Conservation (phyloP, 2,888 invertebrate genomes). For the Phyllotreta cruciferae region DNA sequence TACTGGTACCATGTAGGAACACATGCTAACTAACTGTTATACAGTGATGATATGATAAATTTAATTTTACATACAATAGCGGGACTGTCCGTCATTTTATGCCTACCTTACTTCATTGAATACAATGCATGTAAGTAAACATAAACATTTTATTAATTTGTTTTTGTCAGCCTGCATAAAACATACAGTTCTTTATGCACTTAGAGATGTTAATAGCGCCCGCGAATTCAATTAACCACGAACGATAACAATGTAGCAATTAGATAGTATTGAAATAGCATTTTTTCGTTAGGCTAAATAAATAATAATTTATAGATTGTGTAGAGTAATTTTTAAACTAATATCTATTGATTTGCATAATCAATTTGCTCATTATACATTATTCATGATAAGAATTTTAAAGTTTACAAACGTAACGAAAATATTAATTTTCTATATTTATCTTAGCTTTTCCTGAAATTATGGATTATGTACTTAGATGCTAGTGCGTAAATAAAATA, state of each 20-base stretch:
- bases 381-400: too few relatives aligned
- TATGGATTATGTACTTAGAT: too few relatives aligned
- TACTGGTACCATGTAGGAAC: constrained; percentile 23
- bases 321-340: too few relatives aligned
- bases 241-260: constrained; percentile 12
- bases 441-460: too few relatives aligned
- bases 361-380: too few relatives aligned
- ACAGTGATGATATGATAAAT: constrained; percentile 37
- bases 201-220: constrained; percentile 5
- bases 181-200: constrained; percentile 15
- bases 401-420: too few relatives aligned
- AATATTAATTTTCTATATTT: too few relatives aligned
- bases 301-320: too few relatives aligned
- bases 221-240: constrained; percentile 4
- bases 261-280: constrained; percentile 1
- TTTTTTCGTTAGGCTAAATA: not conserved
- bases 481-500: too few relatives aligned
- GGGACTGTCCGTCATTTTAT: constrained; percentile 23
- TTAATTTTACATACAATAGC: constrained; percentile 41
- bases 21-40: constrained; percentile 35
- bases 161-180: constrained; percentile 24
- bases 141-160: constrained; percentile 34
- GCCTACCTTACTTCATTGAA: constrained; percentile 38
- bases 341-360: too few relatives aligned
- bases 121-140: constrained; percentile 37